These are phyloP conservation scores for Phenacoccus solenopsis DNA, from an alignment of 1,140 invertebrate species.

Conservation along the genomic window DNA sequence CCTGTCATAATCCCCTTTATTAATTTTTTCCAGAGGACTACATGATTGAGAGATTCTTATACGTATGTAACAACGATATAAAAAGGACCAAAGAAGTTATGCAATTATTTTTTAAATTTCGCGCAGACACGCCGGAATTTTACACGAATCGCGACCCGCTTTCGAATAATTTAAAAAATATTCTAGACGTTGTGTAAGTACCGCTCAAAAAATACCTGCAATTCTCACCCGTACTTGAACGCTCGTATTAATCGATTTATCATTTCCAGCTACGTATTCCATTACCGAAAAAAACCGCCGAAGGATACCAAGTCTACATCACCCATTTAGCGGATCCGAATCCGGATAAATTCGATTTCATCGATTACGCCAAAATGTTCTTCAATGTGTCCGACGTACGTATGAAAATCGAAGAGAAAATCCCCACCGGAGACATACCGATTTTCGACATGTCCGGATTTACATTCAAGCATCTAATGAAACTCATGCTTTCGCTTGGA, in stretches of 20 bases:
- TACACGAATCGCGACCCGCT: constrained; percentile 32
- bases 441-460: constrained; percentile 29
- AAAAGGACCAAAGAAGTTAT: constrained; percentile 33
- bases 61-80: constrained; percentile 31
- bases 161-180: constrained; percentile 27
- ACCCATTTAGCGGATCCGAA: constrained; percentile 44
- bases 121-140: constrained; percentile 32
- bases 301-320: constrained; percentile 45
- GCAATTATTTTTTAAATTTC: constrained; percentile 30
- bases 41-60: constrained; percentile 30
- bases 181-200: constrained; percentile 29
- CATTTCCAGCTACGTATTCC: constrained; percentile 25
- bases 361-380: constrained; percentile 28
- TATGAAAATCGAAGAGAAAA: constrained; percentile 24
- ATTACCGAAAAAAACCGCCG: constrained; percentile 38
- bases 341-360: constrained; percentile 41
- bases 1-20: too few species aligned
- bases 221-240: not conserved
- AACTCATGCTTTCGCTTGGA: constrained; percentile 21
- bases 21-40: constrained; percentile 30
- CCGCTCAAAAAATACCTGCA: not conserved
- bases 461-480: constrained; percentile 26
- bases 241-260: not conserved
- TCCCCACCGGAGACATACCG: constrained; percentile 27
- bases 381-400: constrained; percentile 28